Conservation (phyloP, 1,140 invertebrate genomes). For the Saccostrea cuccullata region DNA sequence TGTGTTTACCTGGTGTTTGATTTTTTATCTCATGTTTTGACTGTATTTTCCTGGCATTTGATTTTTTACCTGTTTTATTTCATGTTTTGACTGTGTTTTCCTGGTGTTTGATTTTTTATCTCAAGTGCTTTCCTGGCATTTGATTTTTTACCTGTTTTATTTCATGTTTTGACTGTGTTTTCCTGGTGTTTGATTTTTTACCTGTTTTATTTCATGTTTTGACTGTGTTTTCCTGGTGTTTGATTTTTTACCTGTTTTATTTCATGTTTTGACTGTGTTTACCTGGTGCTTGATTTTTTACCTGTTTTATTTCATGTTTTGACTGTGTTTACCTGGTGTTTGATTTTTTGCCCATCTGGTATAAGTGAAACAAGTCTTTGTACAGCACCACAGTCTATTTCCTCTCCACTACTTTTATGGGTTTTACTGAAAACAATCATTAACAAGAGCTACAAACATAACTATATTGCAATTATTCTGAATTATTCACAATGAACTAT, state of each 20-base stretch:
- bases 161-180: too few relatives aligned
- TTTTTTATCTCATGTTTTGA: not conserved
- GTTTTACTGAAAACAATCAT: constrained; percentile 2
- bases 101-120: not conserved
- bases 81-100: too few relatives aligned
- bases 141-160: constrained; percentile 62
- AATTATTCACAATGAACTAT: too few relatives aligned
- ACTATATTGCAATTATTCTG: not conserved
- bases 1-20: constrained; percentile 67
- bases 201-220: not conserved
- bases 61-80: constrained; percentile 46
- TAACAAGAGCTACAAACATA: not conserved
- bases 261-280: not conserved
- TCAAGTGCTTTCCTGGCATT: constrained; percentile 63
- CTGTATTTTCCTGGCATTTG: constrained; percentile 66
- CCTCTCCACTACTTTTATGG: not conserved
- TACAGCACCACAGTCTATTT: constrained; percentile 44
- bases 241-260: not conserved
- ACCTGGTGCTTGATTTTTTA: constrained; percentile 67
- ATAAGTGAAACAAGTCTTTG: constrained; percentile 61
- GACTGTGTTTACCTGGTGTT: constrained; percentile 64
- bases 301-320: not conserved
- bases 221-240: too few relatives aligned
- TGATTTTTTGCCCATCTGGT: constrained; percentile 62
- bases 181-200: too few relatives aligned